phyloP scores from a whole-genome alignment of 2,113 vertebrate genomes.

The Leucopternis melanops region DNA sequence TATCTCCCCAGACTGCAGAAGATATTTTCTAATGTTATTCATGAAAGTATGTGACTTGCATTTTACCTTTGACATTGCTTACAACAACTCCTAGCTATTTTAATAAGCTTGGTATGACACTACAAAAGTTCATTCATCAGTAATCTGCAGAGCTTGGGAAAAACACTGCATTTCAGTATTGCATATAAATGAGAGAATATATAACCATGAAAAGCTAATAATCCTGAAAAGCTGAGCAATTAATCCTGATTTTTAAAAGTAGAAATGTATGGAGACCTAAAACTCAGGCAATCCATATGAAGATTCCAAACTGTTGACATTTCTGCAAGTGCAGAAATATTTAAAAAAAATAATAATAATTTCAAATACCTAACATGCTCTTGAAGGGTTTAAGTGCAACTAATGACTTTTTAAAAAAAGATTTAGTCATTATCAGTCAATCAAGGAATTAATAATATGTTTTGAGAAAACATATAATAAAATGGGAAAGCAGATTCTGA shows the following conservation, averaged over 20 bases:
- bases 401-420: neutral
- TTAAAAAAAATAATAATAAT: accelerated
- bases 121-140: neutral
- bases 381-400: neutral
- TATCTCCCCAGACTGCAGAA: neutral
- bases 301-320: neutral
- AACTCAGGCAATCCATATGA: neutral
- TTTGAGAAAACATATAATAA: neutral
- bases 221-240: neutral
- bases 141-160: neutral
- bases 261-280: neutral
- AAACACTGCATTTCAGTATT: neutral
- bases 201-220: neutral
- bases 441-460: neutral
- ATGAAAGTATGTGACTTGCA: neutral
- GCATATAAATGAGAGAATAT: neutral
- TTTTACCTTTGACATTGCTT: neutral
- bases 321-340: neutral
- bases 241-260: neutral
- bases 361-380: neutral
- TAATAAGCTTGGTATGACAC: neutral
- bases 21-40: neutral
- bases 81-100: neutral
- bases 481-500: neutral
- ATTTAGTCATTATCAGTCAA: neutral